Base-by-base conservation (phyloP, 2,888 invertebrate species). In the Dicranocentrus wangi region DNA sequence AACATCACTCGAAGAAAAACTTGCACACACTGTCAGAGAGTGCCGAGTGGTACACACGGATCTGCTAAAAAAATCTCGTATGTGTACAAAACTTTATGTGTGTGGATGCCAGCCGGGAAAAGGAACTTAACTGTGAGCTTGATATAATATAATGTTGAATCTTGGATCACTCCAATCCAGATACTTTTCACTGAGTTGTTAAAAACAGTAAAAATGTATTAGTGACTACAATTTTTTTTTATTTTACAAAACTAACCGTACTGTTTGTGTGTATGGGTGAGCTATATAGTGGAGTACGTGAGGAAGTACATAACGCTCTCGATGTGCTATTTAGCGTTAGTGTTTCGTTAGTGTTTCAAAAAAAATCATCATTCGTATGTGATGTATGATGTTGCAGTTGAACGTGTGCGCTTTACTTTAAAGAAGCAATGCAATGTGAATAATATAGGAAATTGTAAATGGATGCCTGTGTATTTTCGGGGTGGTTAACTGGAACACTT, bases 401-500 rank as follows among this genome's bases (percentile, higher is more conserved):
- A 47, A 66, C 66, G 47, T n/a, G 53, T 53, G 69, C 19, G n/a
- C 32, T 55, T 55, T 21, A 13, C 43, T 65, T 28, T 27, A 19
- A 25, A 23, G 3, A n/a, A 15, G 7, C 51, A 32, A 70, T 63
- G 63, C 63, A 63, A 63, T 39, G 32, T 60, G 10, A 39, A 63
- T 43, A n/a, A 23, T 71, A 28, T 60, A 23, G 70, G 23, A 10
- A 21, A 42, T 21, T 19, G 25, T 60, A 17, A 63, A 43, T 43
- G 43, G 5, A 69, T 61, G 51, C 63, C 73, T 51, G 72, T 73
- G 72, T 73, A 73, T 80, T 80, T 80, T 80, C 73, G 73, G 80
- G 55, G 73, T 80, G 73, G 73, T 73, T 68, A 80, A 80, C 80
- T 80, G 80, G 80, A 80, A 60, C 80, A 80, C 43, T 79, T 79